Base-by-base conservation (phyloP, 2,113 vertebrate species). In the Hystrix cristata region DNA sequence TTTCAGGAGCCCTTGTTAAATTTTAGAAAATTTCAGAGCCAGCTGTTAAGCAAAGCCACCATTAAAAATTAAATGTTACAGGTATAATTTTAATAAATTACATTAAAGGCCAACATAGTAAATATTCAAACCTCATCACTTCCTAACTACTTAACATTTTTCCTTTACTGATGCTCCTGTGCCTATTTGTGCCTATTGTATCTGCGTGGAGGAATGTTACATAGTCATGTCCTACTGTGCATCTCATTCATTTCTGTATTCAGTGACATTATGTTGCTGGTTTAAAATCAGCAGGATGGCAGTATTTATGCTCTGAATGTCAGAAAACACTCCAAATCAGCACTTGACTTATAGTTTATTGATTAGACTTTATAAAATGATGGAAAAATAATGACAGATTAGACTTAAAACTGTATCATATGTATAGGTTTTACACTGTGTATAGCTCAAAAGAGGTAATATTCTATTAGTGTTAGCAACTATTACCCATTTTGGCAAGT, bases 51-150 rank as follows among this genome's bases (percentile, higher is more conserved):
- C n/a, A 59, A 0, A 74, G 15, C 2, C 3, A n/a, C 48, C 43
- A 87, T 59, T 81, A 51, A 65, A 65, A 92, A 65, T 48, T 51
- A 82, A 82, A 87, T 34, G 8, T 55, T 55, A 11, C 62, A 60
- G 60, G 62, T 21, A 51, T n/a, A 43, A n/a, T 69, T 64, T 64
- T 34, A 86, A 12, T 74, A 81, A 69, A 53, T 86, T 65, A 31
- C n/a, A 60, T 78, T 87, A 87, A 48, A 74, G 71, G 34, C 11
- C 55, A 94, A 92, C 15, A 19, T 78, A 95, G 43, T 74, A 76
- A 91, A 76, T 95, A 60, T 71, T 53, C 48, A 88, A 78, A 93
- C 43, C 1, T 10, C 64, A 65, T 89, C 25, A 27, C 59, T 94
- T 65, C 15, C 5, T 93, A 34, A 87, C 87, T n/a, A 55, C 38